Conservation (phyloP, 2,113 vertebrate species). For the Macquaria australasica region DNA sequence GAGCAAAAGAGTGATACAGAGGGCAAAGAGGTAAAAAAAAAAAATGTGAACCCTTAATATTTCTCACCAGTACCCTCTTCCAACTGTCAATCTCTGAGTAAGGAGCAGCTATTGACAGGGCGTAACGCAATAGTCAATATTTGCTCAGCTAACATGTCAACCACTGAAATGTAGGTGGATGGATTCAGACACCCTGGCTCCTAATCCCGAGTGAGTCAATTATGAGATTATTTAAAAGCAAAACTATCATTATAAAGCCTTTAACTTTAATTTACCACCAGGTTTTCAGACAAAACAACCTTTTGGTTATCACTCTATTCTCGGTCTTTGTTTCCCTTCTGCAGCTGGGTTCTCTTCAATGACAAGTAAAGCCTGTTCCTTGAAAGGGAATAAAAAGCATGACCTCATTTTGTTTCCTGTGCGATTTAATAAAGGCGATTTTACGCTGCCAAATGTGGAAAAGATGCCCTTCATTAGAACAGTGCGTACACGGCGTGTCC, state of each 20-base stretch:
- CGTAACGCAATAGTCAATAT: not conserved
- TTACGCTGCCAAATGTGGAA: constrained; percentile 75
- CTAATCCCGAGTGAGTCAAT: constrained; percentile 12
- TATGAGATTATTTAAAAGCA: constrained; percentile 22
- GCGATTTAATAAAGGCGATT: constrained; percentile 83
- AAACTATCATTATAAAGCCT: constrained; percentile 26
- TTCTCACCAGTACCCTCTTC: constrained; percentile 24
- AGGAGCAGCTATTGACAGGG: constrained; percentile 5
- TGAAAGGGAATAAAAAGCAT: constrained; percentile 61
- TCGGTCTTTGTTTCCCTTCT: constrained; percentile 13
- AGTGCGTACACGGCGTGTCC: constrained; percentile 37
- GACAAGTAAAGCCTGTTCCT: constrained; percentile 47
- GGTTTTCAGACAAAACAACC: constrained; percentile 21
- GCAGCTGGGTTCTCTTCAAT: constrained; percentile 14
- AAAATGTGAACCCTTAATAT: constrained; percentile 31
- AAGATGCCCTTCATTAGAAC: constrained; percentile 81
- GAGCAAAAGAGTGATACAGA: constrained; percentile 34
- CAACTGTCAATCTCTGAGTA: constrained; percentile 1
- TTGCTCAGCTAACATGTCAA: not conserved
- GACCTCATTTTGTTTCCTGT: constrained; percentile 75
- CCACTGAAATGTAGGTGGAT: not conserved
- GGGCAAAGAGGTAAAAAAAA: constrained; percentile 19
- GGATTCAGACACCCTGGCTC: not conserved
- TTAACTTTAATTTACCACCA: constrained; percentile 19
- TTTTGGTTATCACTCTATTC: not conserved